phyloP scores from a whole-genome alignment of 2,888 invertebrate genomes.

The Phalera bucephala region DNA sequence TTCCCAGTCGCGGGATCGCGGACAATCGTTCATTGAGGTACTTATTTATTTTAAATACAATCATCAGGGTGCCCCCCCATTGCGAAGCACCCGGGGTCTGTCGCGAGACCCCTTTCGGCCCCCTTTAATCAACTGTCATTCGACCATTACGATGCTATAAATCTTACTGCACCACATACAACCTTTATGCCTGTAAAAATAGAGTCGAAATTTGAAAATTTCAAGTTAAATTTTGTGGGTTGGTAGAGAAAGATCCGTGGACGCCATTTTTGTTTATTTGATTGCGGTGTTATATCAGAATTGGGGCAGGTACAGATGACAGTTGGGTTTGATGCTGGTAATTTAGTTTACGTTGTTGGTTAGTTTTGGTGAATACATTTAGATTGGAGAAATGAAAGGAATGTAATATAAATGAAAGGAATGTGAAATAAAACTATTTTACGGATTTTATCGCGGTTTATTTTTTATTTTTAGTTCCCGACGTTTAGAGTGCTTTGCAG shows the following conservation, averaged over 20 bases:
- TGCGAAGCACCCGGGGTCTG: slow-evolving; percentile 72
- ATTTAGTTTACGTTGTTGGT: slow-evolving; percentile 1
- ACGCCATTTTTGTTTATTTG: slow-evolving; percentile 69
- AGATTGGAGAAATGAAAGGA: no score
- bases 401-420: no score
- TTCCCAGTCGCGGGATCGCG: slow-evolving; percentile 52
- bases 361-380: slow-evolving; percentile 5
- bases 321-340: slow-evolving; percentile 24
- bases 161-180: slow-evolving; percentile 14
- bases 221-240: slow-evolving; percentile 8
- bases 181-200: slow-evolving; percentile 1
- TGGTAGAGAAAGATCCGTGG: slow-evolving; percentile 43
- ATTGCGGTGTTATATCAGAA: slow-evolving; percentile 67
- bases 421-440: no score
- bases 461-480: no score
- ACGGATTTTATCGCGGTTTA: no score
- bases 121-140: slow-evolving; percentile 83
- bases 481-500: no score
- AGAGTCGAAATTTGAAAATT: slow-evolving; percentile 3
- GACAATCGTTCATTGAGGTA: slow-evolving; percentile 83
- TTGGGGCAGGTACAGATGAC: slow-evolving; percentile 60
- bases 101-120: slow-evolving; percentile 78
- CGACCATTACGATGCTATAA: slow-evolving; percentile 67
- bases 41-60: slow-evolving; percentile 83
- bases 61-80: slow-evolving; percentile 79